Percentiles rank a stretch among this genome's conserved stretches.
phyloP scores from a whole-genome alignment of 2,888 invertebrate species.

The Agriopis marginaria region DNA sequence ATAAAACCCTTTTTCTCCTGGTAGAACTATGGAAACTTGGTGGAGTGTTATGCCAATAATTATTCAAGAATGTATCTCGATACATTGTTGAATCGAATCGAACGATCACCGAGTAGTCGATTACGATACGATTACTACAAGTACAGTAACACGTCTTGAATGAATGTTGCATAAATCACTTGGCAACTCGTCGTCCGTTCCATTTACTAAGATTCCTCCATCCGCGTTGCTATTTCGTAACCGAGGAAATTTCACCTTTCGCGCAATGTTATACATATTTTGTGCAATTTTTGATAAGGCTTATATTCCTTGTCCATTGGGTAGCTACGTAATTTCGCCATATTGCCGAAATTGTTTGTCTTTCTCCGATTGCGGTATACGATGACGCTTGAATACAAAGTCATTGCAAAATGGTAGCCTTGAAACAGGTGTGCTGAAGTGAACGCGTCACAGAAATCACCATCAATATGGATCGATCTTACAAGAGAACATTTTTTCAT shows the following conservation, averaged over 20 bases:
- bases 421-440: not conserved
- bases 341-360: conserved; percentile 26
- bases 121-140: conserved; percentile 46
- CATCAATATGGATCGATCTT: not conserved
- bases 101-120: conserved; percentile 25
- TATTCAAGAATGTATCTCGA: not conserved
- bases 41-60: too few species aligned
- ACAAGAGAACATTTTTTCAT: not conserved
- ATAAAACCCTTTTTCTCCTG: too few species aligned
- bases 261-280: conserved; percentile 35
- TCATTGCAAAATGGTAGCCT: conserved; percentile 3
- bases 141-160: conserved; percentile 50
- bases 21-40: too few species aligned
- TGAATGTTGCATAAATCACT: conserved; percentile 54
- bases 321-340: conserved; percentile 21
- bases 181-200: conserved; percentile 48
- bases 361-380: conserved; percentile 28
- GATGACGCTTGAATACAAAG: conserved; percentile 15
- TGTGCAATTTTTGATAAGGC: conserved; percentile 24
- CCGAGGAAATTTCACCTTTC: conserved; percentile 36
- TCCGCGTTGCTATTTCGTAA: conserved; percentile 54
- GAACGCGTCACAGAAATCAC: not conserved
- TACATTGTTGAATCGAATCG: too few species aligned
- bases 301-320: not conserved
- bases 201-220: conserved; percentile 54